Evolutionary conservation across 2,797 vertebrate genomes (phyloP).

Genomic region (Anas acuta): DNA sequence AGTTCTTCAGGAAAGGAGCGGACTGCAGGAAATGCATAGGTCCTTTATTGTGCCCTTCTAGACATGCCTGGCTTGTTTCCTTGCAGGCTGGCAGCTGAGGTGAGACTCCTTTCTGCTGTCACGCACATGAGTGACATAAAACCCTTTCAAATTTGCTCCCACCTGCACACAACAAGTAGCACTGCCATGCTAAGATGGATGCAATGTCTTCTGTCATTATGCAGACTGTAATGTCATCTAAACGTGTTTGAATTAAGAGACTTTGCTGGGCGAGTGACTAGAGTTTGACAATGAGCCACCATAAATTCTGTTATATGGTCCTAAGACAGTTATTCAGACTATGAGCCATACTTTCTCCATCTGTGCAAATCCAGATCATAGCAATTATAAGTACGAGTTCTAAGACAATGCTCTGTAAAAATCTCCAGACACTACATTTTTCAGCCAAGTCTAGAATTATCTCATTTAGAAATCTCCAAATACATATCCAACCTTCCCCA

Average conservation of each 20-base stretch:
- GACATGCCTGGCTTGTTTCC: background rate
- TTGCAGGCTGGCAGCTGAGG: background rate
- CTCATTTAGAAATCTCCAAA: background rate
- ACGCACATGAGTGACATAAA: background rate
- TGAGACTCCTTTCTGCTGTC: background rate
- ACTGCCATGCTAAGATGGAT: background rate
- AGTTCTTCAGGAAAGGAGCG: background rate
- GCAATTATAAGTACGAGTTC: background rate
- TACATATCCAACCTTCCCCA: background rate
- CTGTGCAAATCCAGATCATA: background rate
- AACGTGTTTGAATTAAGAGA: background rate
- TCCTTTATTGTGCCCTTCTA: background rate
- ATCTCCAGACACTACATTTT: background rate
- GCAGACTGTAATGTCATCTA: background rate
- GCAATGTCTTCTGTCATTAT: background rate
- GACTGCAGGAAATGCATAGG: background rate
- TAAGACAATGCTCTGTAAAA: background rate
- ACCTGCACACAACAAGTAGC: background rate
- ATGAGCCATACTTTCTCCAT: background rate
- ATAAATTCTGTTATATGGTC: background rate
- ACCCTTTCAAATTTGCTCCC: background rate
- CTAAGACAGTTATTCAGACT: background rate
- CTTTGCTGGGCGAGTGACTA: background rate
- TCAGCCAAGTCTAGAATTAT: background rate
- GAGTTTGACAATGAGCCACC: background rate